Conservation (phyloP, 2,113 vertebrate genomes). For the Eleginops maclovinus region DNA sequence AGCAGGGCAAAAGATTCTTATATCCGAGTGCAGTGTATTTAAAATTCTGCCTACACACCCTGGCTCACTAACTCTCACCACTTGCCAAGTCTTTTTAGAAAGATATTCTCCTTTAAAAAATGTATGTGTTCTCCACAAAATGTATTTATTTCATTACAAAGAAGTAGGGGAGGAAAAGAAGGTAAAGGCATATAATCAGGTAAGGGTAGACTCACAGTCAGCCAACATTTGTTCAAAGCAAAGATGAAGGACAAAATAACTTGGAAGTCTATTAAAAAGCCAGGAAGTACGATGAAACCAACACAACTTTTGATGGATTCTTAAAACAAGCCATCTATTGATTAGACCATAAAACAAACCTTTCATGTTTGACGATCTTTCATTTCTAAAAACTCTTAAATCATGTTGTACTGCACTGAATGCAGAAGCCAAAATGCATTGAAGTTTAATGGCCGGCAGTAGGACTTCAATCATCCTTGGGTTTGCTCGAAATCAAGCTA, state of each 20-base stretch:
- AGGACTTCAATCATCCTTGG: neutral
- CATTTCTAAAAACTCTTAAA: conserved; percentile 17
- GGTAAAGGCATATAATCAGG: neutral
- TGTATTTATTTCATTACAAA: conserved; percentile 9
- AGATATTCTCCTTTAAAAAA: neutral
- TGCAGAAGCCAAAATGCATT: neutral
- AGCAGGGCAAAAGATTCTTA: conserved; percentile 22
- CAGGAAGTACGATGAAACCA: neutral
- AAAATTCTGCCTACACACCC: conserved; percentile 13
- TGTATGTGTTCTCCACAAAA: conserved; percentile 3
- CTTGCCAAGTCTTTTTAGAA: conserved; percentile 22
- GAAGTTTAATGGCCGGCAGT: neutral
- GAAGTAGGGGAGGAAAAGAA: neutral
- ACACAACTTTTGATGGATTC: conserved; percentile 23
- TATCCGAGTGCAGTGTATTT: conserved; percentile 3
- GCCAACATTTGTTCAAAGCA: neutral
- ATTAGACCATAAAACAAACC: conserved; percentile 1
- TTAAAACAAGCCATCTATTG: conserved; percentile 19
- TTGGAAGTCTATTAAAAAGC: neutral
- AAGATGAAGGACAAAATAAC: neutral
- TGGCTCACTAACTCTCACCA: conserved; percentile 4
- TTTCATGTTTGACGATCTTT: neutral
- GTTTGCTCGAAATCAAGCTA: conserved; percentile 19
- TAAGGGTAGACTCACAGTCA: neutral
- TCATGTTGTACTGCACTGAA: neutral